These are phyloP conservation scores for Pocillopora meandrina DNA, from an alignment of 92 coral and sea anemone genomes.

Conservation along the genomic window DNA sequence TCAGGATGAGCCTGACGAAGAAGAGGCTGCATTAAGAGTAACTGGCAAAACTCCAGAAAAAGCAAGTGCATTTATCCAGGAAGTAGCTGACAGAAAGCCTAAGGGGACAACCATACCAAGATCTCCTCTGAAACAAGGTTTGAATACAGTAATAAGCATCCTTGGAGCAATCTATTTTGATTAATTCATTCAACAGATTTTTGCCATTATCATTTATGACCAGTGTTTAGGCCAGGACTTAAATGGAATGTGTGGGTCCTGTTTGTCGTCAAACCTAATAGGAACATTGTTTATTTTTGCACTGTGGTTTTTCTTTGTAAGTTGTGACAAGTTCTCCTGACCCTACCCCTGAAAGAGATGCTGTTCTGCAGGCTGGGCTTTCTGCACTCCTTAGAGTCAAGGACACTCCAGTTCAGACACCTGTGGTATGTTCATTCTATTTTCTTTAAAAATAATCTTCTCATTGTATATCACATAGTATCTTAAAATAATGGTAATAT, in stretches of 20 bases:
- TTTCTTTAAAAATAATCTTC: not conserved
- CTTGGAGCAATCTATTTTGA: not conserved
- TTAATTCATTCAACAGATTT: not conserved
- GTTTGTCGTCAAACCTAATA: too few species aligned
- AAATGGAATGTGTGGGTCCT: too few species aligned
- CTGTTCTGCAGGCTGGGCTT: constrained; percentile 87
- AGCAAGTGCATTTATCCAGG: constrained; percentile 62
- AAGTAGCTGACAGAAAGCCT: constrained; percentile 41
- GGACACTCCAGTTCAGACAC: constrained; percentile 58
- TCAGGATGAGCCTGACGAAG: constrained; percentile 24
- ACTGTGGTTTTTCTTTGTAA: not conserved
- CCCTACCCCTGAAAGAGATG: constrained; percentile 96
- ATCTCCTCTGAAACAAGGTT: constrained; percentile 38
- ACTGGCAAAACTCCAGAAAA: constrained; percentile 11
- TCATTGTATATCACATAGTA: too few species aligned
- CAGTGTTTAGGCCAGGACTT: too few species aligned
- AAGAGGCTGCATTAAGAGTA: not conserved
- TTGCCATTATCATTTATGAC: not conserved
- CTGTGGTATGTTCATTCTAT: constrained; percentile 24
- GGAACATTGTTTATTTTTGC: not conserved
- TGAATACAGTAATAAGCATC: not conserved
- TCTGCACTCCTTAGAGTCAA: constrained; percentile 86
- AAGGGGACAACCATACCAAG: not conserved
- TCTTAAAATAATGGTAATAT: too few species aligned
- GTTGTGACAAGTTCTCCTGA: constrained; percentile 66